These are phyloP conservation scores for Aphodius granarius DNA, from an alignment of 2,888 invertebrate species.

Conservation along the genomic window DNA sequence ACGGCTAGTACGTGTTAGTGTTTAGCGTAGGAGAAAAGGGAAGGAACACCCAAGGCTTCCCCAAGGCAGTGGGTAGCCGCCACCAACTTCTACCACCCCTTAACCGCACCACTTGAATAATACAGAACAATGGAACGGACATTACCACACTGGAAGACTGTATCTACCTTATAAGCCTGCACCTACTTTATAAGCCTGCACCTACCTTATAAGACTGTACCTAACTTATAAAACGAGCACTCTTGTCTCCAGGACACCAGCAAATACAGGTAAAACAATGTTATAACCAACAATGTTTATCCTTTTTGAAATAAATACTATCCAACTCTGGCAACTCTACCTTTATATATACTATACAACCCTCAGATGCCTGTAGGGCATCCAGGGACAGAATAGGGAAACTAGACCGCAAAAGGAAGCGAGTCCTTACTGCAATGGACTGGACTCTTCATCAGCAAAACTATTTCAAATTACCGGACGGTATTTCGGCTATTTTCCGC, in stretches of 20 bases:
- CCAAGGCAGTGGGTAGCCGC: neutral
- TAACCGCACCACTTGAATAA: constrained; percentile 37
- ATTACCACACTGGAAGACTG: constrained; percentile 34
- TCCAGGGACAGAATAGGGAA: constrained; percentile 43
- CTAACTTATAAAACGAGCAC: no score
- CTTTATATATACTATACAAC: no score
- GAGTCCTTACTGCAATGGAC: neutral
- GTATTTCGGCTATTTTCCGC: constrained; percentile 41
- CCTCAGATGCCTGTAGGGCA: constrained; percentile 39
- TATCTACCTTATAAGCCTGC: constrained; percentile 31
- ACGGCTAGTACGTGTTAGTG: constrained; percentile 28
- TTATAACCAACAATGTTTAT: no score
- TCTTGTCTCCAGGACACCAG: no score
- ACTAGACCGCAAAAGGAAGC: constrained; percentile 28
- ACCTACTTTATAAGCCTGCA: constrained; percentile 28
- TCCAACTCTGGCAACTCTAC: no score
- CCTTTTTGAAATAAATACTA: no score
- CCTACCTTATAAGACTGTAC: constrained; percentile 28
- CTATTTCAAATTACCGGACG: constrained; percentile 52
- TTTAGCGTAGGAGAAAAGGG: constrained; percentile 43
- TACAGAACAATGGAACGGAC: constrained; percentile 33
- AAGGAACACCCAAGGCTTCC: constrained; percentile 38
- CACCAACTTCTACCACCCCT: constrained; percentile 28
- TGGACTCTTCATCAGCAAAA: constrained; percentile 53
- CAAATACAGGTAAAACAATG: no score